Conservation (phyloP, 2,113 vertebrate species). For the Hippolais icterina region DNA sequence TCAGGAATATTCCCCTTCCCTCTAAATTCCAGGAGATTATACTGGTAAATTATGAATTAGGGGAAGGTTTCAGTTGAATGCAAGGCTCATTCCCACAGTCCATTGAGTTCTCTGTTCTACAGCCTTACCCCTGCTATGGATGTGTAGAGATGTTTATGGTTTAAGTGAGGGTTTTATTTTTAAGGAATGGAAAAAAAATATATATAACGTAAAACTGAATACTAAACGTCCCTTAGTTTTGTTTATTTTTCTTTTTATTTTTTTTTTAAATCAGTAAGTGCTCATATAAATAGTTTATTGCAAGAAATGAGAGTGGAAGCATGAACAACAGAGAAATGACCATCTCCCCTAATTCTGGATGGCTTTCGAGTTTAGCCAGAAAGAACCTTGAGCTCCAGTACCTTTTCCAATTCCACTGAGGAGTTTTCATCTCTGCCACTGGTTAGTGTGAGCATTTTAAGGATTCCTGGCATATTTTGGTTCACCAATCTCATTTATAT, state of each 20-base stretch:
- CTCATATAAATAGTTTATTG: neutral
- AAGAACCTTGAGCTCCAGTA: neutral
- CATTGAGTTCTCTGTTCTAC: neutral
- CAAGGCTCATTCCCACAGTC: neutral
- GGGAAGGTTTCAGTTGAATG: neutral
- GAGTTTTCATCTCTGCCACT: neutral
- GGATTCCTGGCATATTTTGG: neutral
- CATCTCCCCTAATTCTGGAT: neutral
- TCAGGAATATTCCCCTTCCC: neutral
- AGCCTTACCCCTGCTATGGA: neutral
- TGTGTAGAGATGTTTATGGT: neutral
- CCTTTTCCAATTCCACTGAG: neutral
- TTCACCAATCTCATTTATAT: neutral
- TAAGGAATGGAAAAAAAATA: neutral
- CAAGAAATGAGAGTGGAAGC: neutral
- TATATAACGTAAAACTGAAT: neutral
- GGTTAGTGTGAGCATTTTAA: neutral
- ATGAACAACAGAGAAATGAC: neutral
- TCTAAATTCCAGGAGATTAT: neutral
- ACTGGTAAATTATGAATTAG: neutral
- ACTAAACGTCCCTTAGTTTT: neutral
- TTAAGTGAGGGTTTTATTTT: neutral
- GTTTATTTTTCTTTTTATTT: too few species aligned
- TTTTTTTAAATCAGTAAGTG: neutral
- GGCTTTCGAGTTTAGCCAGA: fast-evolving